Evolutionary conservation across 1,140 invertebrate genomes (phyloP).

Genomic region (Lamellibrachia luymesi): DNA sequence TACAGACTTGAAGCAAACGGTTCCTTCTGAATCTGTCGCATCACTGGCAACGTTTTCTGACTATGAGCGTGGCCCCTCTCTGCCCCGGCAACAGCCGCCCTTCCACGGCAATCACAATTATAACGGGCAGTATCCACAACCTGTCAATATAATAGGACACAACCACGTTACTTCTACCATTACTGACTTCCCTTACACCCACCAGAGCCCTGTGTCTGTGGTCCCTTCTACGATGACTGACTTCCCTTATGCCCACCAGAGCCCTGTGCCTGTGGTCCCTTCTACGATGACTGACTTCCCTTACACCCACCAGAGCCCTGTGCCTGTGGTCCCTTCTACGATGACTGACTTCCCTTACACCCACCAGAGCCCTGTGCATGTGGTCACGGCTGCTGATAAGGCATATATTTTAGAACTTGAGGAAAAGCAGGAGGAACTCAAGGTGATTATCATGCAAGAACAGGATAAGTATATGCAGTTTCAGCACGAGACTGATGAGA

Average conservation of each 20-base stretch:
- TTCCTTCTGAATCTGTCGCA: background rate
- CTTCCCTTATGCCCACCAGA: no score
- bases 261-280: no score
- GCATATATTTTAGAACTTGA: constrained; percentile 1
- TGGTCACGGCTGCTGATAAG: background rate
- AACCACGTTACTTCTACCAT: background rate
- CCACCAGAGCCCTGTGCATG: background rate
- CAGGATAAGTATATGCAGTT: background rate
- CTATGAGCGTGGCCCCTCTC: background rate
- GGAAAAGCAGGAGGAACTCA: background rate
- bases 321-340: background rate
- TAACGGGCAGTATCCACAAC: background rate
- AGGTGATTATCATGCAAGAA: background rate
- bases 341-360: background rate
- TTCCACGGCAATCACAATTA: background rate
- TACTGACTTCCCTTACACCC: no score
- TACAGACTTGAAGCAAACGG: background rate
- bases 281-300: background rate
- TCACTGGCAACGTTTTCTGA: background rate
- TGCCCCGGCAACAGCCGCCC: background rate
- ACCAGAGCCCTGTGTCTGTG: no score
- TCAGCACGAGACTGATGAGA: background rate
- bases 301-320: background rate
- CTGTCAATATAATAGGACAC: background rate
- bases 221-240: no score